Conservation (phyloP, 2,888 invertebrate species). For the Calliphora vomitoria region DNA sequence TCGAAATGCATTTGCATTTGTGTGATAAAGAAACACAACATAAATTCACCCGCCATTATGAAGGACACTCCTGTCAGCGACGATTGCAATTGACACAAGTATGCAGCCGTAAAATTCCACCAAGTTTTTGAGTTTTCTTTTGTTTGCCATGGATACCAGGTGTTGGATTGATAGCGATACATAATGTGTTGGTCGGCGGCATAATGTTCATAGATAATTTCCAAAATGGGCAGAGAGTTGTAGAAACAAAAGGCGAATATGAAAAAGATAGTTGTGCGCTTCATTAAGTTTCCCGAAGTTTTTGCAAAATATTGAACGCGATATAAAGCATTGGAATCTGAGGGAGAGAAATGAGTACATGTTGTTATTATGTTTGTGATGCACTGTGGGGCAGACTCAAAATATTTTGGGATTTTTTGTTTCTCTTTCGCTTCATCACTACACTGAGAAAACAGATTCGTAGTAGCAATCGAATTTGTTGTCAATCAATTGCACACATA, state of each 20-base stretch:
- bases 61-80: constrained; percentile 76
- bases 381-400: no score
- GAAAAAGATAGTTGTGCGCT: constrained; percentile 75
- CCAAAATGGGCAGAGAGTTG: constrained; percentile 77
- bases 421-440: no score
- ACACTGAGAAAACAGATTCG: no score
- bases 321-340: constrained; percentile 24
- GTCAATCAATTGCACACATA: no score
- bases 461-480: no score
- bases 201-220: constrained; percentile 75
- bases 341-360: not conserved
- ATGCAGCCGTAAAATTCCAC: constrained; percentile 73
- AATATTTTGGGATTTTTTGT: no score
- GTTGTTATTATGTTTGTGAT: no score
- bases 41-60: constrained; percentile 78
- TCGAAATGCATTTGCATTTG: constrained; percentile 80
- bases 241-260: constrained; percentile 76
- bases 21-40: constrained; percentile 78
- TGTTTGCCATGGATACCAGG: constrained; percentile 82
- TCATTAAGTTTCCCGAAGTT: constrained; percentile 76
- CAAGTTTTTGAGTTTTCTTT: constrained; percentile 65
- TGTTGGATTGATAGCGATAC: constrained; percentile 79
- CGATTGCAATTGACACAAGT: constrained; percentile 77
- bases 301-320: constrained; percentile 75
- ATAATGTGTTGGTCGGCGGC: constrained; percentile 66